phyloP scores from a whole-genome alignment of 1,140 invertebrate genomes.

The Stegodyphus mimosarum region DNA sequence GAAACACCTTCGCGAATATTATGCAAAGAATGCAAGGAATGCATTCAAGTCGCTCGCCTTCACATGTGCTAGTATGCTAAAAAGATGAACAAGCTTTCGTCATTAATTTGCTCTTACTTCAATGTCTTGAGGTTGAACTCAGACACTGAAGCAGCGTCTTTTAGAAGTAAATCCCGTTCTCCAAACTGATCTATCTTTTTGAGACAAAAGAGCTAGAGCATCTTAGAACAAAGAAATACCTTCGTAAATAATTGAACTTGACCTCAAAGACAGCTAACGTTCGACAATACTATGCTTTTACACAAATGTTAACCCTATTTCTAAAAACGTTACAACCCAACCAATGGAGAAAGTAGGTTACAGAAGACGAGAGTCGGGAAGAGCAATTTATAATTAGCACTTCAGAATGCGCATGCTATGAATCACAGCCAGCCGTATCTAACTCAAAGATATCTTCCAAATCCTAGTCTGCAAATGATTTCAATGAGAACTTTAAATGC shows the following conservation, averaged over 20 bases:
- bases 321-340: not conserved
- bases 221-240: not conserved
- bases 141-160: too few relatives aligned
- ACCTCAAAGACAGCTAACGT: slow-evolving; percentile 20
- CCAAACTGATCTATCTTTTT: too few relatives aligned
- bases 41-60: too few relatives aligned
- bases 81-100: too few relatives aligned
- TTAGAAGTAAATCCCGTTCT: too few relatives aligned
- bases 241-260: slow-evolving; percentile 44
- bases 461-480: not conserved
- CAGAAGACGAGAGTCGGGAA: not conserved
- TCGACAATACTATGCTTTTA: slow-evolving; percentile 14
- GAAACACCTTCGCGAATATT: too few relatives aligned
- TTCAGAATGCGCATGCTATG: not conserved
- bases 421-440: not conserved
- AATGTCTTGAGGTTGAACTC: too few relatives aligned
- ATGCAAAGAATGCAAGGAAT: too few relatives aligned
- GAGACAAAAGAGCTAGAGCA: too few relatives aligned
- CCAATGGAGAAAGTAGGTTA: slow-evolving; percentile 29
- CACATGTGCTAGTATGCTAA: too few relatives aligned
- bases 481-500: not conserved
- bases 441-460: not conserved
- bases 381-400: not conserved
- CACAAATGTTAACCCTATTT: slow-evolving; percentile 16
- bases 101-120: too few relatives aligned